Conservation (phyloP, 2,888 invertebrate species). For the Lamellibrachia columna region DNA sequence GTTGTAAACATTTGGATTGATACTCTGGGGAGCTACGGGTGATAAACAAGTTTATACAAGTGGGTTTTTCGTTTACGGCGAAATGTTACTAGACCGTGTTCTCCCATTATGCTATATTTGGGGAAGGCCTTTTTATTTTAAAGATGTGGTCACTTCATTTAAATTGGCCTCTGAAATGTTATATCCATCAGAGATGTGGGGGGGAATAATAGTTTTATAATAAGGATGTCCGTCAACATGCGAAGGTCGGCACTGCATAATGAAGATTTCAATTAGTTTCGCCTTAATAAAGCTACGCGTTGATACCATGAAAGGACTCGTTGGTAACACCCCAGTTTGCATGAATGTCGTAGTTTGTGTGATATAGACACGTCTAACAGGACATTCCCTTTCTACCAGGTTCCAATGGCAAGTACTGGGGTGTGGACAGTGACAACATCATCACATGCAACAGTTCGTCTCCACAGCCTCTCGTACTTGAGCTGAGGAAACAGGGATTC, state of each 20-base stretch:
- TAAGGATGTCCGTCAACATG: neutral
- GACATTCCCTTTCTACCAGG: slow-evolving; percentile 70
- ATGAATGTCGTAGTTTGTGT: neutral
- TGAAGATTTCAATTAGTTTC: neutral
- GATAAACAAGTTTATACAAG: too few species aligned
- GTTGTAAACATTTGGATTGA: too few species aligned
- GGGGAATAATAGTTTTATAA: neutral
- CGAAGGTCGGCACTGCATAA: neutral
- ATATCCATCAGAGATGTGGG: neutral
- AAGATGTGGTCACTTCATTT: neutral
- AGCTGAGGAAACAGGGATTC: slow-evolving; percentile 90
- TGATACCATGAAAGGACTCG: neutral
- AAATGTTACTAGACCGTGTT: neutral
- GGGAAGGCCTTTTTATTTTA: neutral
- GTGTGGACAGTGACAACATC: slow-evolving; percentile 82
- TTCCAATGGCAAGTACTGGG: slow-evolving; percentile 93
- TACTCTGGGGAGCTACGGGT: too few species aligned
- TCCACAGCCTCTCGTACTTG: slow-evolving; percentile 88
- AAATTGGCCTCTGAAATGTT: neutral
- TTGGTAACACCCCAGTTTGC: neutral
- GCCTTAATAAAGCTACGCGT: neutral
- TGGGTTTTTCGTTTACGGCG: neutral
- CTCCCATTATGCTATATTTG: neutral
- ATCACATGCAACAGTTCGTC: slow-evolving; percentile 86
- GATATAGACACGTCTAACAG: neutral